Base-by-base conservation (phyloP, 2,113 vertebrate genomes). In the Lates calcarifer region DNA sequence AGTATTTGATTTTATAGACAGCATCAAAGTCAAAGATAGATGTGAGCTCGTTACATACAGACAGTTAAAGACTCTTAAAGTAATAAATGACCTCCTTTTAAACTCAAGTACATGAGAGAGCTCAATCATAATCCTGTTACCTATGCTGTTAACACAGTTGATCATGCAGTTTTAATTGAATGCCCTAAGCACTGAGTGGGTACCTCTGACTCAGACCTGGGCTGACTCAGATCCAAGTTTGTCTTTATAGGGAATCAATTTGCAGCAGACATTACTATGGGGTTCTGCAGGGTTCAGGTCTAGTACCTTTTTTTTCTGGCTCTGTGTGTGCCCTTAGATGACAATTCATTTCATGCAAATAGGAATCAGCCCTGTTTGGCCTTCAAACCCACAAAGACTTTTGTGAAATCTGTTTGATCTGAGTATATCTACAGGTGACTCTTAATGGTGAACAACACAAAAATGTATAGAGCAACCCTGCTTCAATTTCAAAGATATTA, bases 81-180 rank as follows among this genome's bases (percentile, higher is more conserved):
- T 82, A 82, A 79, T 65, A 29, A 58, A 74, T 70, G 49, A 20
- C 57, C 55, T 62, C 66, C 20, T 47, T 78, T 57, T 66, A 61
- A 51, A 82, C 75, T 41, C 60, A 66, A 43, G 29, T 77, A 68
- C 39, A 65, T 8, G 8, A 43, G 4, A 69, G 39, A 2, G 29
- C 57, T 71, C 60, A 12, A 53, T 63, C 55, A 82, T 58, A 62
- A 58, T 64, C 56, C 26, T 35, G 35, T 73, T 67, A 62, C 53
- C 14, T 51, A 26, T 51, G 29, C 49, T 60, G 26, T 60, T 61
- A 70, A 33, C 37, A 18, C n/a, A 71, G 33, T 62, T 61, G 26
- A 78, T 76, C 65, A 10, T 76, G 49, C 61, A 76, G 41, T 69
- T 77, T 82, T 82, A 85, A 79, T 67, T 64, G 47, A 56, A 55